Evolutionary conservation across 2,888 invertebrate genomes (phyloP).

Genomic region (Metalampra italica): DNA sequence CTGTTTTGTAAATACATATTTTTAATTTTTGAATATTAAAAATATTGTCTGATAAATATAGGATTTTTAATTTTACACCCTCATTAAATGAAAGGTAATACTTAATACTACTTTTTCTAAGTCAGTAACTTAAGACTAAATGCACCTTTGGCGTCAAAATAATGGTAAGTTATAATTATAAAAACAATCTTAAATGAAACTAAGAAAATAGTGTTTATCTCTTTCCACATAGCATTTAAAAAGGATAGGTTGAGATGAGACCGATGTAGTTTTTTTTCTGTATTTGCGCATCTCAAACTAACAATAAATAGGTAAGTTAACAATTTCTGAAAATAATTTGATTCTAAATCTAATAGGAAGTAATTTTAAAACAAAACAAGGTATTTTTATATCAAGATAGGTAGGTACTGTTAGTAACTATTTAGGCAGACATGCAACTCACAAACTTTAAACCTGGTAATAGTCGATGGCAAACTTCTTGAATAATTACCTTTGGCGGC

Average conservation of each 20-base stretch:
- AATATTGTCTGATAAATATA: slow-evolving; percentile 1
- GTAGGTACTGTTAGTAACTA: too few relatives aligned
- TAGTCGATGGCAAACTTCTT: too few relatives aligned
- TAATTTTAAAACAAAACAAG: too few relatives aligned
- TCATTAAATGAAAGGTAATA: slow-evolving; percentile 9
- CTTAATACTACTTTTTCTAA: not conserved
- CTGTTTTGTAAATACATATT: not conserved
- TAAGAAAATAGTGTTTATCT: not conserved
- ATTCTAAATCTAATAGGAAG: not conserved
- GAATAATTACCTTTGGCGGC: too few relatives aligned
- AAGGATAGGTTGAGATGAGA: not conserved
- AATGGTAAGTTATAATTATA: not conserved
- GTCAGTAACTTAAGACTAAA: slow-evolving; percentile 10
- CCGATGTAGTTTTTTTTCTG: not conserved
- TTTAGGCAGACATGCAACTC: too few relatives aligned
- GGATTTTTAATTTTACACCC: slow-evolving; percentile 1
- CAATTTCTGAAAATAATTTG: too few relatives aligned
- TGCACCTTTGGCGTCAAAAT: slow-evolving; percentile 13
- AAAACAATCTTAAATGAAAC: not conserved
- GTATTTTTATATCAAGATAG: too few relatives aligned
- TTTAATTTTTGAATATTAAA: not conserved
- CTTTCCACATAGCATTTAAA: not conserved
- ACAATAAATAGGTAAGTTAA: slow-evolving; percentile 5
- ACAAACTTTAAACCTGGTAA: too few relatives aligned
- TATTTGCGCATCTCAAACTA: not conserved